These are phyloP conservation scores for Hemibagrus guttatus DNA, from an alignment of 2,797 vertebrate species.

Conservation along the genomic window DNA sequence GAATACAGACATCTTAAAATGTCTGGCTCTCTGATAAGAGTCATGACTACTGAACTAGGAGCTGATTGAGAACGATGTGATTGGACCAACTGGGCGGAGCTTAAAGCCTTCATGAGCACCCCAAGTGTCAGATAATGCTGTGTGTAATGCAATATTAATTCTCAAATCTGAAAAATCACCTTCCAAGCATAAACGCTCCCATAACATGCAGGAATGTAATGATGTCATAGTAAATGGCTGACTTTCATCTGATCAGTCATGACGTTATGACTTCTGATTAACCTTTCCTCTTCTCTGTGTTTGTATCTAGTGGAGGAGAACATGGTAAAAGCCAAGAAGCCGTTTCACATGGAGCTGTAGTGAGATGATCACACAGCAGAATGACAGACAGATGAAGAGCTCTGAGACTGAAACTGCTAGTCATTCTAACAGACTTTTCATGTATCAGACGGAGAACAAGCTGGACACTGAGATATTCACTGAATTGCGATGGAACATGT, in stretches of 20 bases:
- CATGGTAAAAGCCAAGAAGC: conserved; percentile 67
- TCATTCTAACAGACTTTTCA: background rate
- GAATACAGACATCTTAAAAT: too few species aligned
- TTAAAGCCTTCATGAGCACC: background rate
- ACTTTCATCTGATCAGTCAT: conserved; percentile 11
- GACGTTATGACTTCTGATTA: background rate
- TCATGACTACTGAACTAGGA: too few species aligned
- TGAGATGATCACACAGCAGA: background rate
- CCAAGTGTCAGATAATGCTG: background rate
- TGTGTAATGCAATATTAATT: background rate
- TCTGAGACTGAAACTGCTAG: background rate
- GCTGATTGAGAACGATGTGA: background rate
- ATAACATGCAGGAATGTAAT: background rate
- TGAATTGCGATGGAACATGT: background rate
- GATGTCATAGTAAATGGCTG: background rate
- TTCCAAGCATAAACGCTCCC: background rate
- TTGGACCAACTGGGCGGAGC: background rate
- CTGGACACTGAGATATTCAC: background rate
- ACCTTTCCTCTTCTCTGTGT: conserved; percentile 12
- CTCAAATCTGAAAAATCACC: background rate
- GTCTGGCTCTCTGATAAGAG: too few species aligned
- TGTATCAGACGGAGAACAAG: background rate
- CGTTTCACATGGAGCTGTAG: conserved; percentile 64
- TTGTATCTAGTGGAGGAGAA: conserved; percentile 62
- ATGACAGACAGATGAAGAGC: background rate